These are phyloP conservation scores for Bathynomus jamesi DNA, from an alignment of 1,140 invertebrate species.

Conservation along the genomic window DNA sequence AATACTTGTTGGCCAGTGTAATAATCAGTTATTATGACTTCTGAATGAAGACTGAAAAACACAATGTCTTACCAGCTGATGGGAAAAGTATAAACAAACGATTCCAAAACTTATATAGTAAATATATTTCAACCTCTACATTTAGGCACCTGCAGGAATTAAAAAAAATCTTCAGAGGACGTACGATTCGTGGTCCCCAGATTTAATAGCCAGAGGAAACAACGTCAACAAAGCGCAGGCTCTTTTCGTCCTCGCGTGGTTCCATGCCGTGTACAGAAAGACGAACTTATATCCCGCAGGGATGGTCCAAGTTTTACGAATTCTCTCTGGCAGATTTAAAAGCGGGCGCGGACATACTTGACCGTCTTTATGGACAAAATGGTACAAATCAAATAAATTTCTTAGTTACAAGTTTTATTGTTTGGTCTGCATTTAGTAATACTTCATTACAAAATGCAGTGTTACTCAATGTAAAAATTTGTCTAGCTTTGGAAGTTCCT, in stretches of 20 bases:
- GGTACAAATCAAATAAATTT: too few relatives aligned
- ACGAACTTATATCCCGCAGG: slow-evolving; percentile 74
- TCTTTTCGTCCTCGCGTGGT: slow-evolving; percentile 64
- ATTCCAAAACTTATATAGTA: too few relatives aligned
- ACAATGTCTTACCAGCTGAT: too few relatives aligned
- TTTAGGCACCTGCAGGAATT: slow-evolving; percentile 57
- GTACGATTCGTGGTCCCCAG: slow-evolving; percentile 51
- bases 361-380: slow-evolving; percentile 50
- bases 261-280: slow-evolving; percentile 82
- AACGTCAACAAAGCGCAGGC: slow-evolving; percentile 50
- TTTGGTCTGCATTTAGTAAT: too few relatives aligned
- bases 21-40: too few relatives aligned
- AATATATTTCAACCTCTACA: too few relatives aligned
- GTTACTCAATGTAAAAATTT: background rate
- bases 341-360: slow-evolving; percentile 64
- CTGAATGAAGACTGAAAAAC: too few relatives aligned
- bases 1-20: too few relatives aligned
- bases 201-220: slow-evolving; percentile 45
- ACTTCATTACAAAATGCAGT: too few relatives aligned
- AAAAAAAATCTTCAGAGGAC: slow-evolving; percentile 56
- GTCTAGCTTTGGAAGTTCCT: too few relatives aligned
- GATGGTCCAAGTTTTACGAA: slow-evolving; percentile 83
- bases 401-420: too few relatives aligned
- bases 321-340: slow-evolving; percentile 76
- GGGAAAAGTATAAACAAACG: too few relatives aligned